These are phyloP conservation scores for Calephelis virginiensis DNA, from an alignment of 1,140 invertebrate species.

Conservation along the genomic window DNA sequence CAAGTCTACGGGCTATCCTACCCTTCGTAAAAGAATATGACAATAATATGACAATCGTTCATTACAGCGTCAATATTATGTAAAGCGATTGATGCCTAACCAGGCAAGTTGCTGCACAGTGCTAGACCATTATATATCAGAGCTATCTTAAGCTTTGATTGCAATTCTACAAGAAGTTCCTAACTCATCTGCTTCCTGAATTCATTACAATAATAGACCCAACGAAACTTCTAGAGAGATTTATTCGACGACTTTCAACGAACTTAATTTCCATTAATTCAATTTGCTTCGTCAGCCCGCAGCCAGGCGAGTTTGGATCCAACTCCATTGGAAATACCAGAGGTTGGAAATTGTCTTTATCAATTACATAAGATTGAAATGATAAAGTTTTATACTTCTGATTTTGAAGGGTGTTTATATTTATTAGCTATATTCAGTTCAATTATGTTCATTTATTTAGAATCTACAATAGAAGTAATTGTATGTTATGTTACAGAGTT, in stretches of 20 bases:
- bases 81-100: no score
- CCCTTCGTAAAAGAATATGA: no score
- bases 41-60: no score
- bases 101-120: no score
- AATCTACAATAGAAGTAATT: no score
- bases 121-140: neutral
- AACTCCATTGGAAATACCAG: constrained; percentile 7
- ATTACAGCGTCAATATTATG: no score
- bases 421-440: no score
- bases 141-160: neutral
- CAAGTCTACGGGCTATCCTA: no score
- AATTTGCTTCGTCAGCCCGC: constrained; percentile 6
- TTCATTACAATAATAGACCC: constrained; percentile 8
- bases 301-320: constrained; percentile 5
- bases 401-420: neutral
- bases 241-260: constrained; percentile 13
- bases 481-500: no score
- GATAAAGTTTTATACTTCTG: neutral
- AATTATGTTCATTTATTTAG: no score
- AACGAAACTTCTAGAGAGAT: constrained; percentile 4
- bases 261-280: constrained; percentile 16
- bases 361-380: constrained; percentile 10
- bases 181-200: constrained; percentile 1
- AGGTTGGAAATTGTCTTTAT: neutral
- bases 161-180: neutral